Evolutionary conservation across 1,140 invertebrate species (phyloP), one percentile per base, ranked within the genome.

Genomic region (Polypedilum vanderplanki): DNA sequence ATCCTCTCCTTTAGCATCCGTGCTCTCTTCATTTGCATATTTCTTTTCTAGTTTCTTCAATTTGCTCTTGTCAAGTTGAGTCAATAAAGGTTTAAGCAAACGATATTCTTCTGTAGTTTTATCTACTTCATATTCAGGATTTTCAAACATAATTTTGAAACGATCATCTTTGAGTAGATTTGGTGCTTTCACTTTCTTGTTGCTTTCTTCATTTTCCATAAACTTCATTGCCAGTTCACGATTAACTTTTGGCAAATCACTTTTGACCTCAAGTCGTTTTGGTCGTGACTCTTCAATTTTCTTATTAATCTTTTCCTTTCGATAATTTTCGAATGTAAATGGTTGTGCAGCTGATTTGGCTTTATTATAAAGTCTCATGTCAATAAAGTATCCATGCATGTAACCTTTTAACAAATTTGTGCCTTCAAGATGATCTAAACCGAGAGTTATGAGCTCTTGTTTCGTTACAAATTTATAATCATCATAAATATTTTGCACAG

Each of bases 351-450:
- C 87, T 41, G 94, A 88, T 84, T 92, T 95, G 0, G 96, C 96
- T 84, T 97, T 97, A 79, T 92, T 91, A 80, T 98, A 99, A 2
- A 99, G 83, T 80, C 95, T 85, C 1, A 95, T 89, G 84, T 99
- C 96, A 77, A 99, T 91, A 79, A 99, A 99, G 82, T 94, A 98
- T 10, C 98, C 98, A 84, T 99, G 98, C 97, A 99, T 99, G 79
- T 98, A 98, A 1, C 95, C 97, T 80, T 95, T 85, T 15, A 99
- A 85, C 67, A 98, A 85, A 85, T 93, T 95, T 3, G 94, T 96
- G 74, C 93, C 93, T 76, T 97, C 90, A 4, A 99, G 85, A 85
- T 98, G 92, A 75, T 89, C 88, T 75, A 99, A 83, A n/a, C 94
- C 95, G 40, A 99, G 83, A 78, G 95, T 91, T 12, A 96, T 92